A percentile compares a stretch with the other conserved stretches of the same genome.
Conservation (phyloP, 2,888 invertebrate genomes). For the Frankliniella fusca region DNA sequence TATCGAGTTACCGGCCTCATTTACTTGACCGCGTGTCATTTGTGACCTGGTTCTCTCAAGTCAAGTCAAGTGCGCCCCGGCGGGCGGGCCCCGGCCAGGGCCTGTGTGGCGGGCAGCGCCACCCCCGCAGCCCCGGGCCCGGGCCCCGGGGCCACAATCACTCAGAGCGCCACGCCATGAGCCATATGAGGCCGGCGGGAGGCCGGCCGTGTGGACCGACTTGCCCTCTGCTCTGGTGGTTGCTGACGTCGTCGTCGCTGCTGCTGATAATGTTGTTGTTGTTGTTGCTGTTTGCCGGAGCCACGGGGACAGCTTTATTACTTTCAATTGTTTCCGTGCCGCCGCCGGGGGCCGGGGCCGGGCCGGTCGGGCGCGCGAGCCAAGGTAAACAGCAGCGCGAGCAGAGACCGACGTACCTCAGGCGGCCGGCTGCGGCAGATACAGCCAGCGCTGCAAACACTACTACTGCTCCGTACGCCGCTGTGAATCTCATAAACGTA, state of each 20-base stretch:
- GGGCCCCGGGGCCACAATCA: not conserved
- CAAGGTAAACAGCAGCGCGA: not conserved
- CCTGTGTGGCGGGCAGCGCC: not conserved
- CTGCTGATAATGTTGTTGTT: not conserved
- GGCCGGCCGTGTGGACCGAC: not conserved
- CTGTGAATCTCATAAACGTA: too few relatives aligned
- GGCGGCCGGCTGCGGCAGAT: too few relatives aligned
- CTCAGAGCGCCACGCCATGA: not conserved
- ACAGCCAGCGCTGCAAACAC: too few relatives aligned
- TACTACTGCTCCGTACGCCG: too few relatives aligned
- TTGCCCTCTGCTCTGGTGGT: not conserved
- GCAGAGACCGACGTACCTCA: too few relatives aligned
- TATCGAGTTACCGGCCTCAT: too few relatives aligned
- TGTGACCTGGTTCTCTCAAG: too few relatives aligned
- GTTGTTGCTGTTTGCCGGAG: not conserved
- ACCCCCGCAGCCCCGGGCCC: not conserved
- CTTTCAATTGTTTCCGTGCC: slow-evolving; percentile 6
- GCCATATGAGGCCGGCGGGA: not conserved
- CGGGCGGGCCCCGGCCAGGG: not conserved
- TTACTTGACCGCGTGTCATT: too few relatives aligned
- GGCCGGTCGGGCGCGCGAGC: not conserved
- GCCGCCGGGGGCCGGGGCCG: too few relatives aligned
- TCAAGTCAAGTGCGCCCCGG: too few relatives aligned
- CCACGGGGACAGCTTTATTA: slow-evolving; percentile 4
- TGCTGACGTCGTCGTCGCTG: not conserved